Percentiles rank a stretch among this genome's conserved stretches.
These are phyloP conservation scores for Palythoa grandis DNA, from an alignment of 92 coral and sea anemone genomes.

Conservation along the genomic window DNA sequence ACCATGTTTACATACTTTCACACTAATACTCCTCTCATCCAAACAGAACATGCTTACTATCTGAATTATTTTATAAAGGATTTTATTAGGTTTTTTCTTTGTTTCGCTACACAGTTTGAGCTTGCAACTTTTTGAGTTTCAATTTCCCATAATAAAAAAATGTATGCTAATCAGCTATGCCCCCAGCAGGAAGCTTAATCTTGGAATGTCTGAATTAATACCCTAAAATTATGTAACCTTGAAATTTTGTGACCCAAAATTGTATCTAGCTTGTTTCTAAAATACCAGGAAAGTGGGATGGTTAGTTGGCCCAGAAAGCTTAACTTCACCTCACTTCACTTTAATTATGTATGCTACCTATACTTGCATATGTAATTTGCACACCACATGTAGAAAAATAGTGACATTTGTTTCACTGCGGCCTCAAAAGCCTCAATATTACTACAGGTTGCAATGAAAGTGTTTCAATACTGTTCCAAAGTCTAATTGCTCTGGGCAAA, in stretches of 20 bases:
- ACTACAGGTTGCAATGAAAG: conserved; percentile 5
- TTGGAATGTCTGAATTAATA: not conserved
- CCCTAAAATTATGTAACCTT: not conserved
- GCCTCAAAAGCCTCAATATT: conserved; percentile 3
- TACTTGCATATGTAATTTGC: conserved; percentile 4
- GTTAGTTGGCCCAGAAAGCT: not conserved
- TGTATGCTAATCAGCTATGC: not conserved
- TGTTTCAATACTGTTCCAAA: not conserved
- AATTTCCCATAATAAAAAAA: not conserved
- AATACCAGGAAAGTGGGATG: not conserved
- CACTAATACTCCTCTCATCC: not conserved
- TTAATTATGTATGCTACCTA: not conserved
- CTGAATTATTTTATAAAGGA: not conserved
- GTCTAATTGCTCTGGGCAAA: conserved; percentile 6
- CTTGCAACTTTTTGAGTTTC: not conserved
- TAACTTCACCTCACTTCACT: not conserved
- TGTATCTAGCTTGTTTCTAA: not conserved
- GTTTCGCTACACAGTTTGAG: not conserved
- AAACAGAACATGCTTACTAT: not conserved
- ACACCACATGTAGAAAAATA: not conserved
- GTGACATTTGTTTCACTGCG: not conserved
- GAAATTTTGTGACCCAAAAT: not conserved
- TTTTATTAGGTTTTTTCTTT: not conserved
- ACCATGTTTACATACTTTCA: not conserved
- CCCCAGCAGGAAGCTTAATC: not conserved